These are phyloP conservation scores for Elanoides forficatus DNA, from an alignment of 2,113 vertebrate species.

Conservation along the genomic window DNA sequence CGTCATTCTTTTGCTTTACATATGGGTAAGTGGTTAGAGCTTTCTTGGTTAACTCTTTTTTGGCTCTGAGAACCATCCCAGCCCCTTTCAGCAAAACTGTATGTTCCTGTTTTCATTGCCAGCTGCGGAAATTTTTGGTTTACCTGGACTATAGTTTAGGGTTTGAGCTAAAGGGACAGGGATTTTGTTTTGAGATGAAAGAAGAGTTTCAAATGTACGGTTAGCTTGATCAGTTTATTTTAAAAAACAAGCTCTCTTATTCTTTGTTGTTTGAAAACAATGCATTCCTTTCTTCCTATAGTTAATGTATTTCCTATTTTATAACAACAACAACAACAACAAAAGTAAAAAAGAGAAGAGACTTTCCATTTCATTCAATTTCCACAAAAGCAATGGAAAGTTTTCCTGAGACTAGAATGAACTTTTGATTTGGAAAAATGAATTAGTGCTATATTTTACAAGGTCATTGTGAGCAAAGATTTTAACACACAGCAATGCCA, in stretches of 20 bases:
- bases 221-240: neutral
- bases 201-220: neutral
- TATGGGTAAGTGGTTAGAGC: neutral
- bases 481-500: neutral
- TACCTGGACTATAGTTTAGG: neutral
- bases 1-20: neutral
- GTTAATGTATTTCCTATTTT: neutral
- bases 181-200: neutral
- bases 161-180: neutral
- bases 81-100: neutral
- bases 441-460: neutral
- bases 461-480: neutral
- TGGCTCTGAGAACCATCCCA: neutral
- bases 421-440: neutral
- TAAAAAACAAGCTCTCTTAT: neutral
- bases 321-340: neutral
- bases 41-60: neutral
- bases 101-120: neutral
- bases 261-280: neutral
- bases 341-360: neutral
- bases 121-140: neutral
- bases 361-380: neutral
- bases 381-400: neutral
- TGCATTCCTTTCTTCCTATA: neutral
- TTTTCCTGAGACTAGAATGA: neutral